Base-by-base conservation (phyloP, 2,888 invertebrate genomes). In the Flabesymbios commensalis region DNA sequence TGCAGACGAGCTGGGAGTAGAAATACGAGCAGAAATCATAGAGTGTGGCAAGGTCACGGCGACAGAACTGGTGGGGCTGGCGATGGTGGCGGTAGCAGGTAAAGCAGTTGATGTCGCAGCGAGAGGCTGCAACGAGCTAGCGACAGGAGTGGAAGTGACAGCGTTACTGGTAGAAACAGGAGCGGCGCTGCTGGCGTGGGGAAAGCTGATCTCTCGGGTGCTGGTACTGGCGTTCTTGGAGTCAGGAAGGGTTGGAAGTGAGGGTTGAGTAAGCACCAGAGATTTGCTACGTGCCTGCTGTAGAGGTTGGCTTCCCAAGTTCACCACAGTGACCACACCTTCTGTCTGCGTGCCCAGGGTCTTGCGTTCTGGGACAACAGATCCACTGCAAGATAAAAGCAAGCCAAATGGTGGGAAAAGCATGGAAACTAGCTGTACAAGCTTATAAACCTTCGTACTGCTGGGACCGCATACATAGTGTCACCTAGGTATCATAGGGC, bases 261-360 rank as follows among this genome's bases (percentile, higher is more conserved):
- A 29, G n/a, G 22, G 36, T n/a, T 52, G 52, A 10, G 61, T 39
- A 32, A 58, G 42, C 42, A 63, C 41, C 26, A 57, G 55, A 36
- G 57, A 48, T 26, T 36, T 28, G 17, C 22, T 22, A 5, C 32
- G 33, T 39, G 52, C 48, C 51, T 74, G 74, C 14, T 71, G 70
- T 24, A 70, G 58, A 36, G 69, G 71, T 22, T 73, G 72, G 66
- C 78, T 77, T 24, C 79, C 78, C 3, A 80, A 76, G 1, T 76
- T 79, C 62, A 80, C 79, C 41, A 79, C 74, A 0, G 79, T 79
- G 36, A 79, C 77, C 0, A 75, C 75, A 14, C 78, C 79, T 61
- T 79, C 79, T 28, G 79, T 79, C 65, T 79, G 80, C 59, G 78
- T 77, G 1, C 76, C 78, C 28, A 76, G 74, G 19, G 58, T 51